phyloP scores from a whole-genome alignment of 2,797 vertebrate species.

The Parambassis ranga region DNA sequence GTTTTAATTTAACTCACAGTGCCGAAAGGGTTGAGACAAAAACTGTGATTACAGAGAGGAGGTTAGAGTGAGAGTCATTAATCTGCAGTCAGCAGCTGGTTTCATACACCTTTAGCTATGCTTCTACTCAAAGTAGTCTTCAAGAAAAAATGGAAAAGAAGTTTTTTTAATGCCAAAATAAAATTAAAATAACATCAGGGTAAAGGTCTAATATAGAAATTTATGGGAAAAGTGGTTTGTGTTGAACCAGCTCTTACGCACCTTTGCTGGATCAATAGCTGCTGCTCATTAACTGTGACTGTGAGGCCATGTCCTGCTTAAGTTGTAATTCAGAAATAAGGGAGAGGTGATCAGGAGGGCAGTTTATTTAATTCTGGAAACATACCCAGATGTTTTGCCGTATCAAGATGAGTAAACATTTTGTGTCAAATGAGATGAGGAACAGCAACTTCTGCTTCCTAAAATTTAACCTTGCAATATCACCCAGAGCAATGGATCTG shows the following conservation, averaged over 20 bases:
- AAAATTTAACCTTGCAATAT: not conserved
- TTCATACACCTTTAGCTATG: too few relatives aligned
- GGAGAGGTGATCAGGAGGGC: not conserved
- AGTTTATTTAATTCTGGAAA: not conserved
- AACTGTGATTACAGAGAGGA: slow-evolving; percentile 19
- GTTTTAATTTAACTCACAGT: slow-evolving; percentile 35
- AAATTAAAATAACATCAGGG: not conserved
- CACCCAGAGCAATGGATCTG: not conserved
- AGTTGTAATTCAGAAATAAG: not conserved
- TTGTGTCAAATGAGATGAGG: slow-evolving; percentile 13
- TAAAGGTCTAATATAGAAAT: not conserved
- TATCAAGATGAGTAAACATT: not conserved
- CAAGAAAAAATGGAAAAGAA: too few relatives aligned
- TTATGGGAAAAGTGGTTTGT: not conserved
- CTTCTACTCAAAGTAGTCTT: too few relatives aligned
- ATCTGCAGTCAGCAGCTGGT: not conserved
- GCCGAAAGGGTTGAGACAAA: slow-evolving; percentile 9
- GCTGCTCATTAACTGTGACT: slow-evolving; percentile 16
- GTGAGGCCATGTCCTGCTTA: slow-evolving; percentile 8
- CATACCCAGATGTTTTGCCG: not conserved
- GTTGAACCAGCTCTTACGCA: not conserved
- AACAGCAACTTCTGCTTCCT: not conserved
- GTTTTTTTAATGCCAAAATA: too few relatives aligned
- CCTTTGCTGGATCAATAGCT: slow-evolving; percentile 25
- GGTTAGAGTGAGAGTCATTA: slow-evolving; percentile 9